These are phyloP conservation scores for Cryptocheilus praepositus DNA, from an alignment of 2,888 invertebrate species.

Conservation along the genomic window DNA sequence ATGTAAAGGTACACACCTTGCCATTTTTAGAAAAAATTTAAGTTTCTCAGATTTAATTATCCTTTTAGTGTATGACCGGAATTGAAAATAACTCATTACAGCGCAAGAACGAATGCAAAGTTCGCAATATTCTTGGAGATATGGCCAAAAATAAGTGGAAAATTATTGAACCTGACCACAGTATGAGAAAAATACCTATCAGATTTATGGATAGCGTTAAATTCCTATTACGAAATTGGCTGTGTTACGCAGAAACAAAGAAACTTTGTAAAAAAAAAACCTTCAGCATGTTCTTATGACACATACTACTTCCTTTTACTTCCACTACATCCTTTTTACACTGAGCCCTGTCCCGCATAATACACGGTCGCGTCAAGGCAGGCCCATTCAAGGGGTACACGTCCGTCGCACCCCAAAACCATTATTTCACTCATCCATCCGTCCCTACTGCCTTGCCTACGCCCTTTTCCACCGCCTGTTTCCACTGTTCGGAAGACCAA, in stretches of 20 bases:
- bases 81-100: too few relatives aligned
- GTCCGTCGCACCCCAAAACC: conserved; percentile 16
- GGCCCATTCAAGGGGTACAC: conserved; percentile 31
- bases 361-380: conserved; percentile 32
- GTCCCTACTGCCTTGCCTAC: not conserved
- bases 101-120: too few relatives aligned
- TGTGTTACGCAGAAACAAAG: too few relatives aligned
- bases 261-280: not conserved
- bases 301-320: too few relatives aligned
- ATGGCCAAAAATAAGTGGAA: too few relatives aligned
- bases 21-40: too few relatives aligned
- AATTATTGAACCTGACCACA: too few relatives aligned
- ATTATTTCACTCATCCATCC: conserved; percentile 15
- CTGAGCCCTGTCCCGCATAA: conserved; percentile 31
- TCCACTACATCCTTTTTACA: conserved; percentile 12
- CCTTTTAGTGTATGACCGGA: too few relatives aligned
- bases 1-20: too few relatives aligned
- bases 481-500: not conserved
- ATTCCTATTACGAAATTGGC: not conserved
- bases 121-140: too few relatives aligned
- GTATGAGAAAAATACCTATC: not conserved
- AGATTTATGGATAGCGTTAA: not conserved
- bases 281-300: conserved; percentile 12
- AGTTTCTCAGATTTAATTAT: too few relatives aligned
- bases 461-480: conserved; percentile 6